Evolutionary conservation across 1,140 invertebrate genomes (phyloP).

Genomic region (Arion vulgaris): DNA sequence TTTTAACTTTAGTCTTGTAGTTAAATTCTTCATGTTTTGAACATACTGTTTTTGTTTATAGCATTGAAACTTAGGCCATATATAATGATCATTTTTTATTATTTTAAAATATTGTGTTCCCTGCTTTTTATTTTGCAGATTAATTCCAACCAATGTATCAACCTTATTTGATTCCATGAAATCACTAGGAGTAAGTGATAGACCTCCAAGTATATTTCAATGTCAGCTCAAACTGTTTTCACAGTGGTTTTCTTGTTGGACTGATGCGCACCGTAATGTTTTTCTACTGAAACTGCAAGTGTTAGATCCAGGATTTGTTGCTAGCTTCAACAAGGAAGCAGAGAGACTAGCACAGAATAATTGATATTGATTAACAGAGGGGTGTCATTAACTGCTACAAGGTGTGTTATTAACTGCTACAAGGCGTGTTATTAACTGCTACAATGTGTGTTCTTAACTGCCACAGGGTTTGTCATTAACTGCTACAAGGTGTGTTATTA

Average conservation of each 20-base stretch:
- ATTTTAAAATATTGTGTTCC: not conserved
- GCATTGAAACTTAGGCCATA: no score
- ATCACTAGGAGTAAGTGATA: constrained; percentile 77
- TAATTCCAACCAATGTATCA: constrained; percentile 77
- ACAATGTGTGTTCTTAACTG: no score
- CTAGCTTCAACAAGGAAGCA: constrained; percentile 57
- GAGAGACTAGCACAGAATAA: constrained; percentile 12
- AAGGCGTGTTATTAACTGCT: no score
- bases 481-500: no score
- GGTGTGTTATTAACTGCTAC: no score
- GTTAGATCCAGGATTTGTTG: constrained; percentile 58
- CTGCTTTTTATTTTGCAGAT: constrained; percentile 62
- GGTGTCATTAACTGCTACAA: no score
- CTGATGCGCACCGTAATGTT: constrained; percentile 78
- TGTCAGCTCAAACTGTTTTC: constrained; percentile 90
- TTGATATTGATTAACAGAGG: no score
- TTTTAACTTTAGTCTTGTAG: no score
- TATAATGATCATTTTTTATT: not conserved
- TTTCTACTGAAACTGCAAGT: constrained; percentile 59
- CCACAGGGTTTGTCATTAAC: no score
- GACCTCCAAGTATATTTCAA: constrained; percentile 88
- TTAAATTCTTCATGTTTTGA: no score
- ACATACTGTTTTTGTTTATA: no score
- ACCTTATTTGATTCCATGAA: constrained; percentile 82
- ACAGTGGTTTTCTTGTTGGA: constrained; percentile 89